phyloP scores from a whole-genome alignment of 1,140 invertebrate species.

The Ladona fulva region DNA sequence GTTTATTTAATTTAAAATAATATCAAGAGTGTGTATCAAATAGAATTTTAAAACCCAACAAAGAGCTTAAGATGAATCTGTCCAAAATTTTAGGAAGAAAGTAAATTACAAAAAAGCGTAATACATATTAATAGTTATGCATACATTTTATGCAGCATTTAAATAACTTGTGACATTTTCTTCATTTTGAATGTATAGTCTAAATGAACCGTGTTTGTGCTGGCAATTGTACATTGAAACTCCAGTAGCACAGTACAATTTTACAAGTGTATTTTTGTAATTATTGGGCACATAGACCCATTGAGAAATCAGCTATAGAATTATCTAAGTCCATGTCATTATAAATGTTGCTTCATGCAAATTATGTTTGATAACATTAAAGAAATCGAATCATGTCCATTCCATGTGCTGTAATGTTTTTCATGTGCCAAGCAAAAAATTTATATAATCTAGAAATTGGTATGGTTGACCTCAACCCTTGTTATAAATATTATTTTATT shows the following conservation, averaged over 20 bases:
- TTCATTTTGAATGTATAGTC: background rate
- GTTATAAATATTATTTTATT: constrained; percentile 9
- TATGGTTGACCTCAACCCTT: background rate
- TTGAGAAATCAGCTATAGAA: background rate
- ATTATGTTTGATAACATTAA: background rate
- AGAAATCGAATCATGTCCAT: background rate
- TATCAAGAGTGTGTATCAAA: no score
- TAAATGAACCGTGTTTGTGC: background rate
- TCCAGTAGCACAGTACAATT: background rate
- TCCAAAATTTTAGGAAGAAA: no score
- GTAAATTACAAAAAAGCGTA: no score
- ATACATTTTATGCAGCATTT: no score
- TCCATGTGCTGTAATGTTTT: background rate
- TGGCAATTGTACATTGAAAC: background rate
- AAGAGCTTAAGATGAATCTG: no score
- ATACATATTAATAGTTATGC: no score
- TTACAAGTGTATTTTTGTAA: background rate
- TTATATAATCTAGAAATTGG: background rate
- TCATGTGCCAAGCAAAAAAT: background rate
- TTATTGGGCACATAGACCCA: background rate
- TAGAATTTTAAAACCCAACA: no score
- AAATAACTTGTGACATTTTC: no score
- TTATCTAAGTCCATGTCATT: background rate
- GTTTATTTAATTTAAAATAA: no score
- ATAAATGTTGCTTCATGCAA: background rate